Base-by-base conservation (phyloP, 2,113 vertebrate species). In the Xiphophorus maculatus region DNA sequence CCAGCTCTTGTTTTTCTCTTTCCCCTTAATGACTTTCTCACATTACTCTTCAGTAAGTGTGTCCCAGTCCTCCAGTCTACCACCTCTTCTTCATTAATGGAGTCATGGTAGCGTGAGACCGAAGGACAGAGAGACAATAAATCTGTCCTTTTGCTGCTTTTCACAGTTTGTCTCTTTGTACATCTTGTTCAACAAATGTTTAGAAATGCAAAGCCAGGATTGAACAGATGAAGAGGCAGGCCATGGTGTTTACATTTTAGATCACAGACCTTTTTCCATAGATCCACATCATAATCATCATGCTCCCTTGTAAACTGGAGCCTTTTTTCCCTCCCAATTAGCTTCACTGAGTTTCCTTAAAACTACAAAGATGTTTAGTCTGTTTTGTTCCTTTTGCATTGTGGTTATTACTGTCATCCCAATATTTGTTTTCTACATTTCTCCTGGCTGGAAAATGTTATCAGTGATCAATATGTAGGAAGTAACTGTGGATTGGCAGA, bases 11-110 rank as follows among this genome's bases (percentile, higher is more conserved):
- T 15, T 63, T 29, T 37, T 32, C 29, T 10, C 2, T 37, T 28
- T 15, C 35, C 30, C 65, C 6, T 63, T 27, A 5, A 5, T 29
- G 14, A 35, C 72, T 33, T 19, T 27, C 17, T 63, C 61, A 61
- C 68, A 58, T 75, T 80, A 40, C 30, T 27, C 29, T 74, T 75
- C 67, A 69, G n/a, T 63, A 71, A 42, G 73, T 54, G 51, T 69
- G 17, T 68, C 48, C 65, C 66, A 29, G 69, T 81, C 65, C 64
- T 82, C 72, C 67, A 27, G 76, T 74, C 68, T 67, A 60, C 82
- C 65, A 83, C 82, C 79, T 86, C 74, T 68, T 86, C 80, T 84
- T 65, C 70, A 60, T 77, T 74, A 84, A 82, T 74, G 74, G 69
- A 77, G 63, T 67, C 66, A 62, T 37, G 48, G 13, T 19, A 42